These are phyloP conservation scores for Agraylea sexmaculata DNA, from an alignment of 1,140 invertebrate genomes.

Conservation along the genomic window DNA sequence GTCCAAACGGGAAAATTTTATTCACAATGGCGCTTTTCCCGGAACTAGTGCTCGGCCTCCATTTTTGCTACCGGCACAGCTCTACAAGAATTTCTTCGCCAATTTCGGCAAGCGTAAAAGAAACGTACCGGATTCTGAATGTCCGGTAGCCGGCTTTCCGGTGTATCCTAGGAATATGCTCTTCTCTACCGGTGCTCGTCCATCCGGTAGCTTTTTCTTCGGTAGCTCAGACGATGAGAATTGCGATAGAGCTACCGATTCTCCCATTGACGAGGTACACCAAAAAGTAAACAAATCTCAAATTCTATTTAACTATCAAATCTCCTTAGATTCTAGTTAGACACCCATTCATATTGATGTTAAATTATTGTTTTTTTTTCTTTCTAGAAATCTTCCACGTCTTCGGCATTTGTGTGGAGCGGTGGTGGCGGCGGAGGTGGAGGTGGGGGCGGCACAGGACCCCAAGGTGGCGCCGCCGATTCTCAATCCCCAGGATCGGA, in stretches of 20 bases:
- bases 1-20: slow-evolving; percentile 32
- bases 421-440: slow-evolving; percentile 30
- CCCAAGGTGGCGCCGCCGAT: slow-evolving; percentile 24
- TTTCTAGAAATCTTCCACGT: slow-evolving; percentile 40
- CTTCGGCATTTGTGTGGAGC: slow-evolving; percentile 39
- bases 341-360: background rate
- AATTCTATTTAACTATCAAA: slow-evolving; percentile 6
- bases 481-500: slow-evolving; percentile 20
- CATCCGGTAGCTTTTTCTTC: slow-evolving; percentile 28
- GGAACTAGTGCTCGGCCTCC: slow-evolving; percentile 24
- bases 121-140: slow-evolving; percentile 30
- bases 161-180: slow-evolving; percentile 39
- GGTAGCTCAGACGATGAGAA: slow-evolving; percentile 38
- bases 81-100: slow-evolving; percentile 65
- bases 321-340: background rate
- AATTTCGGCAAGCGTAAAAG: slow-evolving; percentile 41
- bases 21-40: slow-evolving; percentile 24
- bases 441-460: slow-evolving; percentile 26
- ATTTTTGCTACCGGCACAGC: slow-evolving; percentile 58
- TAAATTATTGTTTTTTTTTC: slow-evolving; percentile 10
- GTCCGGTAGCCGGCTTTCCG: slow-evolving; percentile 26
- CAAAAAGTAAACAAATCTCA: background rate
- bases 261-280: slow-evolving; percentile 36
- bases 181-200: slow-evolving; percentile 24
- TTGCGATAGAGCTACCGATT: slow-evolving; percentile 31